Evolutionary conservation across 2,113 vertebrate genomes (phyloP), one percentile per base, ranked within the genome.

Genomic region (Meriones unguiculatus): DNA sequence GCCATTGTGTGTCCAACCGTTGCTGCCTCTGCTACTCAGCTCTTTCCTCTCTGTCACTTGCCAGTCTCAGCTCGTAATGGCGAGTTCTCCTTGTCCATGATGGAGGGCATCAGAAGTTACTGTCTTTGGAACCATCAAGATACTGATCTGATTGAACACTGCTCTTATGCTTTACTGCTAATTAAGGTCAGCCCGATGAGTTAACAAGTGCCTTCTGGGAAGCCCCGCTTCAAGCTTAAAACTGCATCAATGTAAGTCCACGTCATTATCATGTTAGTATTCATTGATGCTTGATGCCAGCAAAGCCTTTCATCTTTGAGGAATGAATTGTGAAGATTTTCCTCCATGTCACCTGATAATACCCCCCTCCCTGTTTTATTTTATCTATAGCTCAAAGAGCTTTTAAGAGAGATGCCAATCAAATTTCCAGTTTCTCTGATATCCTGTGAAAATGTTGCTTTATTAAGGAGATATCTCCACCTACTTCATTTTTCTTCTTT

Each of bases 311-410:
- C 30, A 30, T 73, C 75, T 46, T 35, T 69, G 14, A 69, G 62
- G 25, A n/a, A 70, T 91, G 73, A 75, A 91, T 62, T 80, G 30
- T 76, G 52, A 80, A 28, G n/a, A 54, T 80, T 94, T 92, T 82
- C 38, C 52, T 75, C n/a, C 85, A 15, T 25, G 22, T 76, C 22
- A 25, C 13, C 38, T 46, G 73, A 75, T 75, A 38, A 75, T 4
- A 22, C 0, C 9, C 72, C 50, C 52, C 46, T 41, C 73, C 3
- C 46, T 46, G 46, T 35, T 76, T 95, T 67, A 76, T 65, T 93
- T 91, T 62, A 81, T 41, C 24, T 75, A 13, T 0, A 89, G 57
- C 1, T 54, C 52, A 46, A 22, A 95, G 22, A 13, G 62, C 17
- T 82, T 94, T 73, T 89, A 77, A 77, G 75, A 50, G 13, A 25